These are phyloP conservation scores for Drosophila cyrtoloma DNA, from an alignment of 2,888 invertebrate genomes.

Conservation along the genomic window DNA sequence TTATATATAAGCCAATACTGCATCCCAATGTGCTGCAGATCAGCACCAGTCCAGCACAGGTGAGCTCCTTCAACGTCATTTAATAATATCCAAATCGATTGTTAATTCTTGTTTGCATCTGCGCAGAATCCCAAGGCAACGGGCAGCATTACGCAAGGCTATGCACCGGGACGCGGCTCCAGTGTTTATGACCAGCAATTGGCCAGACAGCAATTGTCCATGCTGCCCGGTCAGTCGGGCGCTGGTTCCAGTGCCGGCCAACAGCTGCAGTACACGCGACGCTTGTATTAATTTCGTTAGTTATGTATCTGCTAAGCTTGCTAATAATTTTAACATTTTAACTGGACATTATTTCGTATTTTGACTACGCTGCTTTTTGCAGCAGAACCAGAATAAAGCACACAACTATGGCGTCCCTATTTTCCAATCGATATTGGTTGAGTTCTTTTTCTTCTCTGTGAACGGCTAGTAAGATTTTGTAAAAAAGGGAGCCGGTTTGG, in stretches of 20 bases:
- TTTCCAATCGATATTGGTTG: conserved; percentile 52
- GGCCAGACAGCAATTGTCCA: conserved; percentile 79
- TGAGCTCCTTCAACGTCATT: conserved; percentile 24
- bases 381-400: conserved; percentile 64
- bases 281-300: conserved; percentile 74
- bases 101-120: neutral
- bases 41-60: conserved; percentile 77
- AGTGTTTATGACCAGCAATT: conserved; percentile 78
- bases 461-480: neutral
- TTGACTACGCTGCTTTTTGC: conserved; percentile 53
- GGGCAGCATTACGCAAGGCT: conserved; percentile 93
- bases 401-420: conserved; percentile 80
- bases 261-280: conserved; percentile 79
- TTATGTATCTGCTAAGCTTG: conserved; percentile 46
- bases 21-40: conserved; percentile 84
- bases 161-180: conserved; percentile 89
- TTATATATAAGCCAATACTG: conserved; percentile 83
- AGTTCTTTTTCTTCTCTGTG: neutral
- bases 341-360: conserved; percentile 39
- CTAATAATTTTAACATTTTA: conserved; percentile 70
- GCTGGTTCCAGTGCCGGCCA: conserved; percentile 65
- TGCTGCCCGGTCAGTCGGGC: conserved; percentile 76
- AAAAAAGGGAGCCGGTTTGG: neutral
- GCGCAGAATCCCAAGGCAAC: conserved; percentile 90
- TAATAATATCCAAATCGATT: neutral